Percentiles rank a stretch among this genome's conserved stretches.
phyloP scores from a whole-genome alignment of 2,888 invertebrate genomes.

The Seladonia tumulorum region DNA sequence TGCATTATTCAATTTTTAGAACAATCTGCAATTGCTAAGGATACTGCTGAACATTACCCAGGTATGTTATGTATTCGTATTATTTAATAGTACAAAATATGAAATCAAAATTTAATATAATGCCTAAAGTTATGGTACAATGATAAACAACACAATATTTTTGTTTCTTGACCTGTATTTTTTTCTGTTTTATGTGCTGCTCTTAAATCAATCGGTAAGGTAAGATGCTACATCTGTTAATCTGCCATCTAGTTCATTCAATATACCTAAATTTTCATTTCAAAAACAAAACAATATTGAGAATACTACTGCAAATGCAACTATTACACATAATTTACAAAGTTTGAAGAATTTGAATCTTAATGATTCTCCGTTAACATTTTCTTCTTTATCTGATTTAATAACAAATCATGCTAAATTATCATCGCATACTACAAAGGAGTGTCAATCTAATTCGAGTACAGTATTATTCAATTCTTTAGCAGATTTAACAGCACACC shows the following conservation, averaged over 20 bases:
- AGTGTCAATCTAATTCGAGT: slow-evolving; percentile 28
- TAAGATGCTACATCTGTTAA: slow-evolving; percentile 79
- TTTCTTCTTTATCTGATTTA: slow-evolving; percentile 60
- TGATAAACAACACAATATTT: background rate
- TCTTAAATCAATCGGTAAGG: slow-evolving; percentile 79
- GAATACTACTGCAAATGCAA: slow-evolving; percentile 10
- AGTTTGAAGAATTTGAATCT: slow-evolving; percentile 37
- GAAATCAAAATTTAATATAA: background rate
- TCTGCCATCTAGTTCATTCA: slow-evolving; percentile 55
- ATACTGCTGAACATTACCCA: slow-evolving; percentile 67
- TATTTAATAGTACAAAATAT: slow-evolving; percentile 1
- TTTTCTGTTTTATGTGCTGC: slow-evolving; percentile 77
- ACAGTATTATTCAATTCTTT: slow-evolving; percentile 73
- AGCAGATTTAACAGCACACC: slow-evolving; percentile 78
- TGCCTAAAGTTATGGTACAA: slow-evolving; percentile 1
- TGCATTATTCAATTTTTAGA: slow-evolving; percentile 59
- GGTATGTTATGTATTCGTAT: slow-evolving; percentile 69
- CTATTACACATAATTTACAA: slow-evolving; percentile 30
- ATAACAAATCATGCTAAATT: slow-evolving; percentile 40
- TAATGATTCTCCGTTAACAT: slow-evolving; percentile 27
- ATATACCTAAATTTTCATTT: slow-evolving; percentile 69
- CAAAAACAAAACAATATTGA: slow-evolving; percentile 44
- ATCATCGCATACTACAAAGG: slow-evolving; percentile 22
- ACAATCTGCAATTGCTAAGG: slow-evolving; percentile 48
- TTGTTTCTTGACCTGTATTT: slow-evolving; percentile 66